A percentile compares a stretch with the other conserved stretches of the same genome.
phyloP scores from a whole-genome alignment of 1,140 invertebrate genomes.

The Uloborus diversus region DNA sequence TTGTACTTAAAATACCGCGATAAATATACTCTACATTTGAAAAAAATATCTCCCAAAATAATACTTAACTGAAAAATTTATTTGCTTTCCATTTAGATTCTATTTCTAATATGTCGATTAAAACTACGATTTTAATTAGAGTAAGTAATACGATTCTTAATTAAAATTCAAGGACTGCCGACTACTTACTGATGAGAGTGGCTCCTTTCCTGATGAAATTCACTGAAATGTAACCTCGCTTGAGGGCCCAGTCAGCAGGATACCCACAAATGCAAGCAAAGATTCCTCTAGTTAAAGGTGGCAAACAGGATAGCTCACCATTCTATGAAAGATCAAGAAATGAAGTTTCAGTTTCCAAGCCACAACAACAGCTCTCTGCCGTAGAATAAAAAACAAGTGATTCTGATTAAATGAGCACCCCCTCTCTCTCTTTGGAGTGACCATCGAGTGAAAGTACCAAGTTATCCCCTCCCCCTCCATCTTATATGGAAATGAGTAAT shows the following conservation, averaged over 20 bases:
- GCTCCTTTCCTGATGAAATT: conserved; percentile 19
- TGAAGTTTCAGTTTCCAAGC: not conserved
- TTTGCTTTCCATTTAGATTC: too few species aligned
- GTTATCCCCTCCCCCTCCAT: too few species aligned
- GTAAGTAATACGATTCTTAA: not conserved
- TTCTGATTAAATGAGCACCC: too few species aligned
- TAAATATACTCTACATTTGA: too few species aligned
- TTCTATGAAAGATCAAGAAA: not conserved
- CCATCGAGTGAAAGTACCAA: too few species aligned
- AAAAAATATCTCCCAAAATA: too few species aligned
- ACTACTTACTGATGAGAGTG: conserved; percentile 21
- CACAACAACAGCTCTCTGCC: not conserved
- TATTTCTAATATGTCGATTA: too few species aligned
- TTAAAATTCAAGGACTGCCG: not conserved
- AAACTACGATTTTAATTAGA: too few species aligned
- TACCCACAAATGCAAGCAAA: conserved; percentile 22
- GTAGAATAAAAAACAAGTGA: not conserved
- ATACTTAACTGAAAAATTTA: too few species aligned
- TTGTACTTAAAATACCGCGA: too few species aligned
- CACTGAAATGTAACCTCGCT: not conserved
- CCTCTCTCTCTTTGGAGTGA: too few species aligned
- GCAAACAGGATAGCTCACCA: conserved; percentile 21
- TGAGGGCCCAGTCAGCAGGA: conserved; percentile 16
- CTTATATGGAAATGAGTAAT: too few species aligned
- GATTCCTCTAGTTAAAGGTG: conserved; percentile 7